These are phyloP conservation scores for Periplaneta americana DNA, from an alignment of 1,140 invertebrate species.

Conservation along the genomic window DNA sequence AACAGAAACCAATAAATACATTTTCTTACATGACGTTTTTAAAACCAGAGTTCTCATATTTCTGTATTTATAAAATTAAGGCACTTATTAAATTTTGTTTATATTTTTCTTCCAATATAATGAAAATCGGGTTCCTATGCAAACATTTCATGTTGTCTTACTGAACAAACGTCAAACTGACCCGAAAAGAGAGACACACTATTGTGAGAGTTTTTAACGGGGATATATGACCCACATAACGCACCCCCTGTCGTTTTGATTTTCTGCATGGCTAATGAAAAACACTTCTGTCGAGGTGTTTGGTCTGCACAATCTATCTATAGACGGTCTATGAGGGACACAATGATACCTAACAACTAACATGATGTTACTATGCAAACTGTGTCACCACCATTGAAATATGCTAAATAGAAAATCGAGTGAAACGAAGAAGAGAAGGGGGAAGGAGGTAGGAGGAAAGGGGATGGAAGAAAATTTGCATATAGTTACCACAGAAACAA, in stretches of 20 bases:
- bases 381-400: background rate
- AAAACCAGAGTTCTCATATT: too few species aligned
- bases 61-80: too few species aligned
- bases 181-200: too few species aligned
- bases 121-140: too few species aligned
- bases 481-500: background rate
- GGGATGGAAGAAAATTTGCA: background rate
- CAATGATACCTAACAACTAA: background rate
- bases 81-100: too few species aligned
- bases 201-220: background rate
- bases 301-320: background rate
- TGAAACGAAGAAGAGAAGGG: background rate
- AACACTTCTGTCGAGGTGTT: background rate
- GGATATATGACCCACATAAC: background rate
- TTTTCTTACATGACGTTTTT: too few species aligned
- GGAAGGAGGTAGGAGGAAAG: too few species aligned
- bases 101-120: too few species aligned
- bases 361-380: background rate
- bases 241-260: background rate
- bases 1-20: too few species aligned
- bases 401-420: background rate
- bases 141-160: too few species aligned
- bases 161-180: too few species aligned
- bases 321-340: background rate
- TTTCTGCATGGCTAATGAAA: background rate